These are phyloP conservation scores for Erythrolamprus reginae DNA, from an alignment of 2,113 vertebrate genomes.

Conservation along the genomic window DNA sequence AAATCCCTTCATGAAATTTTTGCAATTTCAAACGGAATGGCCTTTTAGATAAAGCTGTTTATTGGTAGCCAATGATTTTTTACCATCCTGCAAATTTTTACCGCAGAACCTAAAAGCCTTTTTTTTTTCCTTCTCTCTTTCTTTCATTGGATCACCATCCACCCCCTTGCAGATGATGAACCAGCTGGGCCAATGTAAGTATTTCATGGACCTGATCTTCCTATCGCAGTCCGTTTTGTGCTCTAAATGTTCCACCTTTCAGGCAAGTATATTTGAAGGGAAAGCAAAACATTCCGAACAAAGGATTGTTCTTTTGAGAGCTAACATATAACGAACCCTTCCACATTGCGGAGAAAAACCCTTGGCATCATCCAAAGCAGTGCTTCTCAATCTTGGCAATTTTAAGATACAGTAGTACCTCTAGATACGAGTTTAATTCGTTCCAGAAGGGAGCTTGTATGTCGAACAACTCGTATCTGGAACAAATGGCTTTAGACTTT, in stretches of 20 bases:
- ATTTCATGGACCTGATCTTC: not conserved
- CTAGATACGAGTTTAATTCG: too few relatives aligned
- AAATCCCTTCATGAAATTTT: constrained; percentile 70
- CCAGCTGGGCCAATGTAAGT: constrained; percentile 96
- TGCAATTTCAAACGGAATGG: constrained; percentile 72
- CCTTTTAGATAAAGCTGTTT: constrained; percentile 54
- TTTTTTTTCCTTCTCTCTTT: constrained; percentile 52
- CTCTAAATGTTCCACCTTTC: not conserved
- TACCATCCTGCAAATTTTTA: rapidly evolving
- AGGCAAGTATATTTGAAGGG: not conserved
- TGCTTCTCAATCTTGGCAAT: not conserved
- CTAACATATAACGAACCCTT: not conserved
- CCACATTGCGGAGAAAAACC: not conserved
- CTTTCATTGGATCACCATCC: constrained; percentile 26
- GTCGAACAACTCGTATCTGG: too few relatives aligned
- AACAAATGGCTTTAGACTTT: too few relatives aligned
- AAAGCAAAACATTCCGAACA: not conserved
- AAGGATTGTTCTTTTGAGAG: not conserved
- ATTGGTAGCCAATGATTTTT: constrained; percentile 58
- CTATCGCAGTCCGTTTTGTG: too few relatives aligned
- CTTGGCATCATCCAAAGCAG: not conserved
- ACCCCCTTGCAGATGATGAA: constrained; percentile 83
- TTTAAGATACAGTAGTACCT: too few relatives aligned
- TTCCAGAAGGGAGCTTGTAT: too few relatives aligned
- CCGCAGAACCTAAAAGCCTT: constrained; percentile 44